Percentiles rank a stretch among this genome's conserved stretches.
phyloP scores from a whole-genome alignment of 2,797 vertebrate species.

The Pantherophis vulpinus region DNA sequence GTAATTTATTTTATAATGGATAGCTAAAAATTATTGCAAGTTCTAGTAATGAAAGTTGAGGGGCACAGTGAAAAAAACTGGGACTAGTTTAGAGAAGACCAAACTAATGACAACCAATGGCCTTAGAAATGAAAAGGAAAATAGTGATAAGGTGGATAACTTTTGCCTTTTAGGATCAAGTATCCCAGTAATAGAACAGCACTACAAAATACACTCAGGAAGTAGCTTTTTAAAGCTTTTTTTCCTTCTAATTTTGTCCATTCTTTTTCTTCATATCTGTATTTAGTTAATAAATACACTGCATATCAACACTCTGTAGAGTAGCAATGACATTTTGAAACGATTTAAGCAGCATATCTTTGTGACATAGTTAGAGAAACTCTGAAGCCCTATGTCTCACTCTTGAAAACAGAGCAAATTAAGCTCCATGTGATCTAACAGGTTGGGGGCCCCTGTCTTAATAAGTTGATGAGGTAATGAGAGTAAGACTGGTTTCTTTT shows the following conservation, averaged over 20 bases:
- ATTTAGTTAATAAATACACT: background rate
- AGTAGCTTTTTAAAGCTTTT: background rate
- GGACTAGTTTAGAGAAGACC: background rate
- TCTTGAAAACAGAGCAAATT: background rate
- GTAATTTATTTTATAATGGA: background rate
- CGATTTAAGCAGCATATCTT: background rate
- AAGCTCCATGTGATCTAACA: background rate
- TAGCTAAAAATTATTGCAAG: background rate
- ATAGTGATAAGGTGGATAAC: background rate
- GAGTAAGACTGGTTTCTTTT: background rate
- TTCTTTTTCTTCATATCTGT: background rate
- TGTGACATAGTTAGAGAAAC: background rate
- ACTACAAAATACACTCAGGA: background rate
- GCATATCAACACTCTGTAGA: background rate
- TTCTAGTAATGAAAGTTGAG: background rate
- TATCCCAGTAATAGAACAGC: background rate
- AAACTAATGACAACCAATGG: background rate
- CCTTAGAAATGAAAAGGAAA: background rate
- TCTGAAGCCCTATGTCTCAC: too few relatives aligned
- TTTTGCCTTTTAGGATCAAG: background rate
- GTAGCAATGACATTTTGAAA: background rate
- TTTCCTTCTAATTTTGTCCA: background rate
- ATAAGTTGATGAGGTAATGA: background rate
- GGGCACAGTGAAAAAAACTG: background rate
- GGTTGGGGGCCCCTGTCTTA: background rate